These are phyloP conservation scores for Psilopsiagon aymara DNA, from an alignment of 2,113 vertebrate genomes.

Conservation along the genomic window DNA sequence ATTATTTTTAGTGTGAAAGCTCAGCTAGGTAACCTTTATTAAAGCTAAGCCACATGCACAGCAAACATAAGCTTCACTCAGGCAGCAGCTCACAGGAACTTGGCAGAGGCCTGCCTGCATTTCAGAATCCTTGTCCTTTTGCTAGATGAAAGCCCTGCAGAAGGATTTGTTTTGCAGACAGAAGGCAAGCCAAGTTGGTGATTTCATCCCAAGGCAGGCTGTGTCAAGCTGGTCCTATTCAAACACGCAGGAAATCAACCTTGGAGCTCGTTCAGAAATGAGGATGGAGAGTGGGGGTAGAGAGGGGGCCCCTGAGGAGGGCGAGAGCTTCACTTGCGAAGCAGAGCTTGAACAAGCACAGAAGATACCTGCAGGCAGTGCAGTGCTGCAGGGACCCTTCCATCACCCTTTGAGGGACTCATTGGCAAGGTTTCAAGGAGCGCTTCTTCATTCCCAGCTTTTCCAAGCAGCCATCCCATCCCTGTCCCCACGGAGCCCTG, in stretches of 20 bases:
- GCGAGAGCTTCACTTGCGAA: not conserved
- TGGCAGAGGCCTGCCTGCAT: conserved; percentile 44
- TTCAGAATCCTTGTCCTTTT: conserved; percentile 59
- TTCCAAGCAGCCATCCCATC: not conserved
- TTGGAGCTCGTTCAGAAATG: conserved; percentile 53
- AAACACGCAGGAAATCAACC: conserved; percentile 69
- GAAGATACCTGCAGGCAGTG: not conserved
- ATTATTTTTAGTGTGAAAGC: not conserved
- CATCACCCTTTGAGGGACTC: not conserved
- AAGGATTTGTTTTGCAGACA: conserved; percentile 70
- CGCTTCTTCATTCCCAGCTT: not conserved
- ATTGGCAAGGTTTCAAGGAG: not conserved
- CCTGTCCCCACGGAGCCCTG: not conserved
- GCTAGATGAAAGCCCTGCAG: conserved; percentile 69
- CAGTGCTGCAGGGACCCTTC: not conserved
- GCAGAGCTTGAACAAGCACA: not conserved
- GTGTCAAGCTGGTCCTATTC: conserved; percentile 73
- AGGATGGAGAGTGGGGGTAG: conserved; percentile 32
- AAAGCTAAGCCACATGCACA: not conserved
- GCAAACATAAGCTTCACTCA: not conserved
- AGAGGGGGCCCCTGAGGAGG: conserved; percentile 49
- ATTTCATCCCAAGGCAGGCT: conserved; percentile 74
- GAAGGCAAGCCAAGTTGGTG: conserved; percentile 72
- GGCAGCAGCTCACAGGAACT: conserved; percentile 41
- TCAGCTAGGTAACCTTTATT: not conserved